phyloP scores from a whole-genome alignment of 2,113 vertebrate species.

The Heloderma charlesbogerti region DNA sequence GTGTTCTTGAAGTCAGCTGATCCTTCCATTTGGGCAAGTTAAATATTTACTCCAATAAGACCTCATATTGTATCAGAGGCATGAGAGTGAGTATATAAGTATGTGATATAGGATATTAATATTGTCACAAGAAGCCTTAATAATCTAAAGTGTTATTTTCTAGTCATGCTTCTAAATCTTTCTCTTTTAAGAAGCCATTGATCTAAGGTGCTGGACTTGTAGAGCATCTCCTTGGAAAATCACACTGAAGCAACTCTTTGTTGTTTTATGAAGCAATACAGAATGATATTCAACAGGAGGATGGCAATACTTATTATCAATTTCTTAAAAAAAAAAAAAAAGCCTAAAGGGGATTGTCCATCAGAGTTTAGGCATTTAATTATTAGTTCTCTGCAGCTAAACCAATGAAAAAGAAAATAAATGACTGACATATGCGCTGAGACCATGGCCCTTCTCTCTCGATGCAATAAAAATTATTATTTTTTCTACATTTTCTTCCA shows the following conservation, averaged over 20 bases:
- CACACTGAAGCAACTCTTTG: conserved; percentile 10
- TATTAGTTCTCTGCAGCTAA: conserved; percentile 64
- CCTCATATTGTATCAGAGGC: not conserved
- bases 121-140: not conserved
- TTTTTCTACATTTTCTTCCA: conserved; percentile 49
- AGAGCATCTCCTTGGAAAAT: not conserved
- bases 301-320: conserved; percentile 66
- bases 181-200: conserved; percentile 10
- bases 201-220: not conserved
- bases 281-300: conserved; percentile 54
- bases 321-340: conserved; percentile 62
- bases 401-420: conserved; percentile 37
- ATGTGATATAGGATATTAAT: conserved; percentile 24
- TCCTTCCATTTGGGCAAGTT: not conserved
- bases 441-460: conserved; percentile 57
- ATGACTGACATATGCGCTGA: conserved; percentile 66
- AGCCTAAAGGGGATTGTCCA: conserved; percentile 71
- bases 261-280: conserved; percentile 15
- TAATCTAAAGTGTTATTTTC: conserved; percentile 6
- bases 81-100: not conserved
- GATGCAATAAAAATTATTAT: conserved; percentile 64
- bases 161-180: conserved; percentile 11
- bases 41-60: not conserved
- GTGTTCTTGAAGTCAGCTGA: not conserved
- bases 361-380: conserved; percentile 60